These are phyloP conservation scores for Xylota sylvarum DNA, from an alignment of 2,888 invertebrate species.

Conservation along the genomic window DNA sequence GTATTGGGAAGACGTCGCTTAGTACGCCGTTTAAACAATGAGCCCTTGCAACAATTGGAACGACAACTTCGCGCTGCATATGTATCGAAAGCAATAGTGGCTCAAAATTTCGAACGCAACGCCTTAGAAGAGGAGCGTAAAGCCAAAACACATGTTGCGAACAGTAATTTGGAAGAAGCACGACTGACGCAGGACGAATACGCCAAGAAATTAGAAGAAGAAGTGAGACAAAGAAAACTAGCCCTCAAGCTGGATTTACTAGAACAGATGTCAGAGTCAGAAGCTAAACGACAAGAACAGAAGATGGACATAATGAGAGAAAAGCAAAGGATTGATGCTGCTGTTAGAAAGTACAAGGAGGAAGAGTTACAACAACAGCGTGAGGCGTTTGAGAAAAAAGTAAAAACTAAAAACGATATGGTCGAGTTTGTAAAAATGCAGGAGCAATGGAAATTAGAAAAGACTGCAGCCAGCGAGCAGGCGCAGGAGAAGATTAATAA, in stretches of 20 bases:
- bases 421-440: constrained; percentile 84
- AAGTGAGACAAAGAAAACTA: constrained; percentile 74
- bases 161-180: constrained; percentile 83
- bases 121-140: constrained; percentile 80
- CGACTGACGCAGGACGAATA: constrained; percentile 78
- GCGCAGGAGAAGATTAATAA: constrained; percentile 84
- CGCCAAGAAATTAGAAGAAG: constrained; percentile 81
- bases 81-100: constrained; percentile 87
- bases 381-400: constrained; percentile 83
- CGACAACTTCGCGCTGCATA: constrained; percentile 88
- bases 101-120: constrained; percentile 88
- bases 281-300: constrained; percentile 5
- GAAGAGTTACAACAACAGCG: constrained; percentile 85
- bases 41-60: constrained; percentile 86
- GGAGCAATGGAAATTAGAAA: constrained; percentile 83
- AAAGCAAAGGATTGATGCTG: constrained; percentile 86
- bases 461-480: constrained; percentile 83
- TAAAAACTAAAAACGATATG: constrained; percentile 85
- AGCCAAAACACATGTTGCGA: constrained; percentile 80
- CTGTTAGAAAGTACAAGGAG: constrained; percentile 85
- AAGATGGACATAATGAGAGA: constrained; percentile 85
- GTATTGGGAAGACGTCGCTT: constrained; percentile 83
- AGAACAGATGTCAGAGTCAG: constrained; percentile 46
- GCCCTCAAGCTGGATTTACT: constrained; percentile 81
- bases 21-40: constrained; percentile 85